These are phyloP conservation scores for Oryzias woworae DNA, from an alignment of 2,113 vertebrate genomes.

Conservation along the genomic window DNA sequence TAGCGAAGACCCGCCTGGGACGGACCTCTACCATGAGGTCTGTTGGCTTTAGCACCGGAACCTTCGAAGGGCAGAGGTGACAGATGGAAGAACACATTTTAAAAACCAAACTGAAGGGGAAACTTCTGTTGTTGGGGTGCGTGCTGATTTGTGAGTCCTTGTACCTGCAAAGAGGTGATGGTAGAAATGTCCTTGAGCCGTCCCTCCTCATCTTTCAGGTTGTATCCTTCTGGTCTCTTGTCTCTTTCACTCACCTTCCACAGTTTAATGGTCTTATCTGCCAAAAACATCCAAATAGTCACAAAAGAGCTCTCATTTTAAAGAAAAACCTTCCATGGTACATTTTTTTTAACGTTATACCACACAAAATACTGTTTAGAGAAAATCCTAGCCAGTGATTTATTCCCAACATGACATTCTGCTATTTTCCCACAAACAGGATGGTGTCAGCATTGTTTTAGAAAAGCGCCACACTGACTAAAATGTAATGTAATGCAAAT, in stretches of 20 bases:
- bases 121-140: constrained; percentile 1
- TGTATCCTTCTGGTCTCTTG: constrained; percentile 96
- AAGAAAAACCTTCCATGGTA: neutral
- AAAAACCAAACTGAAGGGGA: neutral
- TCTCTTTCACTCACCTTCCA: constrained; percentile 97
- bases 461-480: too few relatives aligned
- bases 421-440: too few relatives aligned
- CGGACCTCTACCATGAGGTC: constrained; percentile 96
- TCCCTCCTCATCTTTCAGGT: constrained; percentile 98
- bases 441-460: too few relatives aligned
- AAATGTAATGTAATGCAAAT: too few relatives aligned
- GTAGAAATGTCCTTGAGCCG: constrained; percentile 92
- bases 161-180: constrained; percentile 92
- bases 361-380: too few relatives aligned
- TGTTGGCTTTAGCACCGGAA: constrained; percentile 88
- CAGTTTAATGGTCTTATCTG: constrained; percentile 98
- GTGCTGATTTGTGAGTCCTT: neutral
- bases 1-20: constrained; percentile 88
- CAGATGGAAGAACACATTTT: neutral
- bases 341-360: neutral
- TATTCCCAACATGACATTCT: too few relatives aligned
- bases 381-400: too few relatives aligned
- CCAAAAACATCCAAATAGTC: constrained; percentile 12
- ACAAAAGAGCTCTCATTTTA: neutral
- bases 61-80: constrained; percentile 63